These are phyloP conservation scores for Babylonia areolata DNA, from an alignment of 1,140 invertebrate genomes.

Conservation along the genomic window DNA sequence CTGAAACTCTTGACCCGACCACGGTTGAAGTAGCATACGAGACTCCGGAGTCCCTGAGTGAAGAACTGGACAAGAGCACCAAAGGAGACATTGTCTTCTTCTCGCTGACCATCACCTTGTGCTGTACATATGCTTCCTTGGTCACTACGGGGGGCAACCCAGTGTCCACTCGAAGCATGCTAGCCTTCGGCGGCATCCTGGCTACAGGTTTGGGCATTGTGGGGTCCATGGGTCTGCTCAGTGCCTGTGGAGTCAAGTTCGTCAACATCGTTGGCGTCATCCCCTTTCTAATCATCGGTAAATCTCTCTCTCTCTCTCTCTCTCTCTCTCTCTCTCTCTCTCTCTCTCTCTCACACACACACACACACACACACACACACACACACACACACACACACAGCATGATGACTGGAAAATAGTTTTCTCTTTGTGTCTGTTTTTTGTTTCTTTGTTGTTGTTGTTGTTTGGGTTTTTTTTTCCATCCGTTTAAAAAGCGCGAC, in stretches of 20 bases:
- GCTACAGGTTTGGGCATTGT: constrained; percentile 92
- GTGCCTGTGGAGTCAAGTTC: constrained; percentile 93
- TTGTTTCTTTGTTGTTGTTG: too few species aligned
- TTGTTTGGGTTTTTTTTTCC: too few species aligned
- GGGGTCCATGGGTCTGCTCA: constrained; percentile 92
- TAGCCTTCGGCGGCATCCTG: constrained; percentile 93
- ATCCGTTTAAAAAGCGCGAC: too few species aligned
- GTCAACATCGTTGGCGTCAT: constrained; percentile 96
- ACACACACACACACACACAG: too few species aligned
- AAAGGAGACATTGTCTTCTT: constrained; percentile 53
- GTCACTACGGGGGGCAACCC: constrained; percentile 38
- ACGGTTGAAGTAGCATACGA: constrained; percentile 43
- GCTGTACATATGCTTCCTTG: constrained; percentile 51
- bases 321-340: too few species aligned
- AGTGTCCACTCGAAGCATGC: constrained; percentile 88
- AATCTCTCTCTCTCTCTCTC: neutral
- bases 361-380: too few species aligned
- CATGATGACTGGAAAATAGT: too few species aligned
- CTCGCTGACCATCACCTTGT: constrained; percentile 50
- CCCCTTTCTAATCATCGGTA: constrained; percentile 96
- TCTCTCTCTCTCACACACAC: neutral
- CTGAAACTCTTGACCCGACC: neutral
- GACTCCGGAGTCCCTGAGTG: constrained; percentile 48
- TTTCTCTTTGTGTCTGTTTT: too few species aligned
- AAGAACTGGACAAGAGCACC: constrained; percentile 52